phyloP scores from a whole-genome alignment of 2,888 invertebrate genomes.

The Nudaria mundana region DNA sequence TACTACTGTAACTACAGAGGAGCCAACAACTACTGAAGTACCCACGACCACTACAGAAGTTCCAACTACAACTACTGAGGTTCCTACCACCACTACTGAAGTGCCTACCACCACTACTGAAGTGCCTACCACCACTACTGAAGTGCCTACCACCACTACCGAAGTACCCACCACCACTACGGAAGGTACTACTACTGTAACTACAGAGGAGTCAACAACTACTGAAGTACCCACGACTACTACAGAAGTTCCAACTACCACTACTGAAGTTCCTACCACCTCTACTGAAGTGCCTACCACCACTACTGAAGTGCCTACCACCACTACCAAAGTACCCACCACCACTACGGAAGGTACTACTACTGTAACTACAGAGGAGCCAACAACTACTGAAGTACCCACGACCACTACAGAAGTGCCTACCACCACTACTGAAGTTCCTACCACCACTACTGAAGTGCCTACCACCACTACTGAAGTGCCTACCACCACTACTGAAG shows the following conservation, averaged over 20 bases:
- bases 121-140: not conserved
- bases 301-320: not conserved
- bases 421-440: not conserved
- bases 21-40: not conserved
- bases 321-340: not conserved
- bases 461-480: not conserved
- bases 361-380: too few relatives aligned
- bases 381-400: not conserved
- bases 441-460: not conserved
- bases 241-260: too few relatives aligned
- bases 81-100: not conserved
- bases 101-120: not conserved
- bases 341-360: too few relatives aligned
- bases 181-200: not conserved
- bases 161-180: not conserved
- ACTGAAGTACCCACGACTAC: not conserved
- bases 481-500: too few relatives aligned
- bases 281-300: not conserved
- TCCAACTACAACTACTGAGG: too few relatives aligned
- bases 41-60: not conserved
- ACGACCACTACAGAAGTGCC: not conserved
- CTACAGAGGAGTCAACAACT: not conserved
- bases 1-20: not conserved
- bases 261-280: too few relatives aligned
- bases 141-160: not conserved